phyloP scores from a whole-genome alignment of 2,888 invertebrate species.

The Eupsilia transversa region DNA sequence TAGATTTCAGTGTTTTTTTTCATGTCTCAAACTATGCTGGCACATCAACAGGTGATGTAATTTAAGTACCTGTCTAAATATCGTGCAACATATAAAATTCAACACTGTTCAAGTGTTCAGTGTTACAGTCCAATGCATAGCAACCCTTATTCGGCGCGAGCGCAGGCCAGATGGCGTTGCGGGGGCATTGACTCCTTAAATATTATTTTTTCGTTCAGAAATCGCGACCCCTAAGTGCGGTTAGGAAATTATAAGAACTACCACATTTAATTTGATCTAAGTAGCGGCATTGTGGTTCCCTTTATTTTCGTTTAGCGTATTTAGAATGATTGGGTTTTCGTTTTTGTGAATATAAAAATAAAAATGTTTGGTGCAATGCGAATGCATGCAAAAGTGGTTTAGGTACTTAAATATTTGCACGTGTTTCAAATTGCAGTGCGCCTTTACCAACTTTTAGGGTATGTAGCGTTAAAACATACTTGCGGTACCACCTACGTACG shows the following conservation, averaged over 20 bases:
- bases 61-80: constrained; percentile 36
- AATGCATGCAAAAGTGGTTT: constrained; percentile 34
- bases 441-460: neutral
- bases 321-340: constrained; percentile 53
- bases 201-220: constrained; percentile 77
- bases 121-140: constrained; percentile 55
- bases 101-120: constrained; percentile 30
- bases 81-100: constrained; percentile 40
- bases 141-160: constrained; percentile 71
- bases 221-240: constrained; percentile 88
- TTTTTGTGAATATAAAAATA: constrained; percentile 26
- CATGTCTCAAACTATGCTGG: neutral
- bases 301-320: constrained; percentile 54
- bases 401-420: constrained; percentile 46
- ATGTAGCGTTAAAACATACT: neutral
- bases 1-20: neutral
- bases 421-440: constrained; percentile 18
- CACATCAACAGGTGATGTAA: constrained; percentile 31
- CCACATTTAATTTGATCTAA: constrained; percentile 81
- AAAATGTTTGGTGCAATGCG: constrained; percentile 21
- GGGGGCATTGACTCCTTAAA: constrained; percentile 87
- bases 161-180: constrained; percentile 84
- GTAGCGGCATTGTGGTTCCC: constrained; percentile 75
- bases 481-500: neutral
- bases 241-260: constrained; percentile 77